Percentiles rank a stretch among this genome's conserved stretches.
Conservation (phyloP, 2,888 invertebrate genomes). For the Clusia tigrina region DNA sequence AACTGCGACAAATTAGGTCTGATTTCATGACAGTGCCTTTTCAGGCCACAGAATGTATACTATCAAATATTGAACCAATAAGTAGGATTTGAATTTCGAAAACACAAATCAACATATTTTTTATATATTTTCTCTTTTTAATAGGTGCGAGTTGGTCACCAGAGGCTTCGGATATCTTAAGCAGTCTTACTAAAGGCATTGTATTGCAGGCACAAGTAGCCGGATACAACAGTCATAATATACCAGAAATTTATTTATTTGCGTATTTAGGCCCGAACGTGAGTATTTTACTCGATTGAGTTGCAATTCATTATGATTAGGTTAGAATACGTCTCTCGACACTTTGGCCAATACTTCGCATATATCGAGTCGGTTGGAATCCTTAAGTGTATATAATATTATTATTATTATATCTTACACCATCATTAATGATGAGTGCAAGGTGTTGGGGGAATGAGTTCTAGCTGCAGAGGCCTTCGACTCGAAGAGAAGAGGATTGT, state of each 20-base stretch:
- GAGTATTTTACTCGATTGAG: constrained; percentile 52
- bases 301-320: no score
- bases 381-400: no score
- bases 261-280: constrained; percentile 78
- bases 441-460: no score
- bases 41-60: constrained; percentile 94
- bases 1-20: constrained; percentile 88
- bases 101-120: constrained; percentile 5
- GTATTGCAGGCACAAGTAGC: constrained; percentile 89
- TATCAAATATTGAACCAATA: constrained; percentile 86
- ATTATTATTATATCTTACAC: no score
- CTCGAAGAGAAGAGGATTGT: no score
- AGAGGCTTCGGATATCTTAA: constrained; percentile 80
- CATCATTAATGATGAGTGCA: no score
- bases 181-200: constrained; percentile 81
- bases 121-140: constrained; percentile 14
- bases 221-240: constrained; percentile 77
- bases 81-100: constrained; percentile 67
- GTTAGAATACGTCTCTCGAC: no score
- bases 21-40: constrained; percentile 96
- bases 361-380: no score
- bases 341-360: no score
- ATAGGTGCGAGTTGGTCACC: constrained; percentile 74
- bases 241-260: constrained; percentile 85
- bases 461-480: no score